Evolutionary conservation across 2,888 invertebrate species (phyloP).

Genomic region (Holacanthella duospinosa): DNA sequence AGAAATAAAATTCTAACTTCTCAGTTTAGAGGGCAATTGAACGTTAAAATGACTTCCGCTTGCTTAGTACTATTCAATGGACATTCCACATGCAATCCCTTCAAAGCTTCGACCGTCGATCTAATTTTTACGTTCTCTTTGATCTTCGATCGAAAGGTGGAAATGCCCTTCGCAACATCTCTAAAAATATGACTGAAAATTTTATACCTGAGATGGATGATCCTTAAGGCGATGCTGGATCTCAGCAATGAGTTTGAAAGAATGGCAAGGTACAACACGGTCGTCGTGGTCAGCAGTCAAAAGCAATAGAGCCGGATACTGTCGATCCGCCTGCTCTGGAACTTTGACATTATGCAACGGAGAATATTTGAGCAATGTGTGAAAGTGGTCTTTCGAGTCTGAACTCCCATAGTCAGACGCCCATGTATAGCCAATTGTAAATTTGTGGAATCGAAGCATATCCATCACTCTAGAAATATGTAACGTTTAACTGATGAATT

Average conservation of each 20-base stretch:
- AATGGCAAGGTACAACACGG: conserved; percentile 93
- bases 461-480: conserved; percentile 80
- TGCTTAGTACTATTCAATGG: too few relatives aligned
- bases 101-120: too few relatives aligned
- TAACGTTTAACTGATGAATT: conserved; percentile 15
- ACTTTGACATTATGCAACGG: conserved; percentile 81
- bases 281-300: conserved; percentile 98
- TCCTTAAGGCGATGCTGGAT: conserved; percentile 60
- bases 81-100: too few relatives aligned
- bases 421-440: conserved; percentile 97
- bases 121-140: too few relatives aligned
- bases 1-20: too few relatives aligned
- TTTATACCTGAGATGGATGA: not conserved
- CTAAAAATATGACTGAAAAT: not conserved
- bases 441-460: conserved; percentile 94
- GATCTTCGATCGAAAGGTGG: too few relatives aligned
- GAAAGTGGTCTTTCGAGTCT: conserved; percentile 73
- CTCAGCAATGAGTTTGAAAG: conserved; percentile 85
- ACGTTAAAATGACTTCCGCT: too few relatives aligned
- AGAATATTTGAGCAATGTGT: conserved; percentile 74
- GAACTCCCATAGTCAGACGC: conserved; percentile 89
- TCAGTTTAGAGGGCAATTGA: too few relatives aligned
- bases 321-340: conserved; percentile 47
- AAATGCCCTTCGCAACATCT: too few relatives aligned
- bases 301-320: conserved; percentile 85